Percentiles rank a stretch among this genome's conserved stretches.
Conservation (phyloP, 2,797 vertebrate genomes). For the Anguilla marmorata region DNA sequence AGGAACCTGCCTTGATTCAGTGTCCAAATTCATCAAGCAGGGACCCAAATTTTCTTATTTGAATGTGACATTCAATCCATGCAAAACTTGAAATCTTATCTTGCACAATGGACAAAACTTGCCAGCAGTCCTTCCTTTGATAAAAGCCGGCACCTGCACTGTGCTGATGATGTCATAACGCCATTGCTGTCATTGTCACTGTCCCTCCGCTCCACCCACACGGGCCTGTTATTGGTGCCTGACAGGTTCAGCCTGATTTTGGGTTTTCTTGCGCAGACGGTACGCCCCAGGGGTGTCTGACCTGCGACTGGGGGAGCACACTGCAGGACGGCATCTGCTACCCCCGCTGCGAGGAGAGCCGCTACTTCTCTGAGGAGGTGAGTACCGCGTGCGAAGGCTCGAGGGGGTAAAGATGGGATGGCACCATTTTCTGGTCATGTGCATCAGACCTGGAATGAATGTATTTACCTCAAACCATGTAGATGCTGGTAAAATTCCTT, state of each 20-base stretch:
- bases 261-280: conserved; percentile 60
- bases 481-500: neutral
- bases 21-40: neutral
- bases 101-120: neutral
- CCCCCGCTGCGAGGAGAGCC: conserved; percentile 70
- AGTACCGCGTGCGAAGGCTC: neutral
- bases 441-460: no score
- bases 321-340: conserved; percentile 71
- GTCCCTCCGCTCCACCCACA: neutral
- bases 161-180: neutral
- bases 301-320: conserved; percentile 68
- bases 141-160: neutral
- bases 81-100: no score
- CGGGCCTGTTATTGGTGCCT: neutral
- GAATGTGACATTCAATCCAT: no score
- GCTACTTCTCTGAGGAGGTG: conserved; percentile 69
- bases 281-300: conserved; percentile 67
- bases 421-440: neutral
- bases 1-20: neutral
- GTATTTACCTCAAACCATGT: neutral
- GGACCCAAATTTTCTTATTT: no score
- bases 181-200: neutral
- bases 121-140: neutral
- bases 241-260: neutral
- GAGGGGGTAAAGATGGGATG: neutral